Conservation (phyloP, 2,888 invertebrate genomes). For the Macrosiphum euphorbiae region DNA sequence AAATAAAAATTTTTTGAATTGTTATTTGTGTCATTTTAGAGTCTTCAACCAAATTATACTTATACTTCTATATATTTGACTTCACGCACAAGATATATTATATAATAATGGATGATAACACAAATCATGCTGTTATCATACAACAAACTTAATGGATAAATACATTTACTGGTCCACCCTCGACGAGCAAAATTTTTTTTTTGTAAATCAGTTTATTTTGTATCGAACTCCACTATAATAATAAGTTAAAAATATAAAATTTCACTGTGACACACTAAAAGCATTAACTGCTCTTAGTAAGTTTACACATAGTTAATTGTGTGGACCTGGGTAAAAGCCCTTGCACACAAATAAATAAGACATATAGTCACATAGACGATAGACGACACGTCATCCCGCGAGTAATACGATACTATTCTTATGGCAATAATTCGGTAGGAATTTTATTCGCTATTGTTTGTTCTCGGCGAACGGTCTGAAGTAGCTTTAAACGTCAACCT, state of each 20-base stretch:
- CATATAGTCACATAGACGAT: background rate
- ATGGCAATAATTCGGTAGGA: background rate
- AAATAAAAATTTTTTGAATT: too few relatives aligned
- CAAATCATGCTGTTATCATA: too few relatives aligned
- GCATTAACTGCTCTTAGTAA: background rate
- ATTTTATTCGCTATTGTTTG: conserved; percentile 17
- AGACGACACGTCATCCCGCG: background rate
- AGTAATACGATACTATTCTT: conserved; percentile 26
- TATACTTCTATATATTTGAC: too few relatives aligned
- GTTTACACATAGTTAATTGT: conserved; percentile 19
- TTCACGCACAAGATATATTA: too few relatives aligned
- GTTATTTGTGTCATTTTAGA: too few relatives aligned
- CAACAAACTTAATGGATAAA: background rate
- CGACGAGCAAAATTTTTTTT: background rate
- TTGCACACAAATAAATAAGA: background rate
- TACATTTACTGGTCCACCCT: background rate
- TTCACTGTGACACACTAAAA: background rate
- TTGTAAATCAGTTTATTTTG: background rate
- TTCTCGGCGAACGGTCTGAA: background rate
- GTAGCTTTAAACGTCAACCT: background rate
- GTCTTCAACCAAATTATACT: too few relatives aligned
- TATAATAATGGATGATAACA: too few relatives aligned
- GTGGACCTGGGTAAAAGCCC: background rate
- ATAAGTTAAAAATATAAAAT: background rate
- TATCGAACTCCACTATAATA: background rate